phyloP scores from a whole-genome alignment of 2,888 invertebrate species.

The Ganaspis brasiliensis region DNA sequence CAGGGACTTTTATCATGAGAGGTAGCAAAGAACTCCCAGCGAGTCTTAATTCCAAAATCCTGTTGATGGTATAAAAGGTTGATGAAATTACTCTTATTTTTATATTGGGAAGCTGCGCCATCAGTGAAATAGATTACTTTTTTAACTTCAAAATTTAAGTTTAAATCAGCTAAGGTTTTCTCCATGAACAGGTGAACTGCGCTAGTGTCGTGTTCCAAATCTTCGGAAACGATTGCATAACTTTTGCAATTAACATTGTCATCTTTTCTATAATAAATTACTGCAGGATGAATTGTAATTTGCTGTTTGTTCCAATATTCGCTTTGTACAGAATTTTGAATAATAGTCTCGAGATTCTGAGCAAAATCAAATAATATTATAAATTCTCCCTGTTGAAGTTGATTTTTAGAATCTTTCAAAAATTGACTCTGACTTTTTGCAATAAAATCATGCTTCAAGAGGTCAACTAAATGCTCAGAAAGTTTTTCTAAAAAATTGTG shows the following conservation, averaged over 20 bases:
- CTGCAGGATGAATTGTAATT: slow-evolving; percentile 11
- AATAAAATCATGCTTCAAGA: slow-evolving; percentile 5
- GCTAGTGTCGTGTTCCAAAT: neutral
- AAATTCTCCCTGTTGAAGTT: neutral
- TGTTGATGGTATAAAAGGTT: neutral
- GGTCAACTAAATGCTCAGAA: neutral
- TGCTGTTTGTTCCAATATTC: neutral
- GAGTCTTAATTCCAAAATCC: neutral
- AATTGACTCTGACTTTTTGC: slow-evolving; percentile 22
- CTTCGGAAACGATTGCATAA: slow-evolving; percentile 23
- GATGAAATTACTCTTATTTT: neutral
- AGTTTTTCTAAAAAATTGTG: neutral
- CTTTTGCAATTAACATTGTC: neutral
- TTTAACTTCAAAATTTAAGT: neutral
- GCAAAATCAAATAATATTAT: slow-evolving; percentile 2
- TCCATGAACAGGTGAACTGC: slow-evolving; percentile 7
- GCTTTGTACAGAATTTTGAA: no score
- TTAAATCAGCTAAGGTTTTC: neutral
- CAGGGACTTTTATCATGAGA: slow-evolving; percentile 16
- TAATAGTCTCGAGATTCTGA: no score
- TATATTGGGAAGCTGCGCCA: neutral
- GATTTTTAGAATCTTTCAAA: neutral
- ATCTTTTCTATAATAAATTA: slow-evolving; percentile 7
- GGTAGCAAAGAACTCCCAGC: neutral
- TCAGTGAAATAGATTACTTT: slow-evolving; percentile 17